Base-by-base conservation (phyloP, 2,888 invertebrate genomes). In the Spialia ferax region DNA sequence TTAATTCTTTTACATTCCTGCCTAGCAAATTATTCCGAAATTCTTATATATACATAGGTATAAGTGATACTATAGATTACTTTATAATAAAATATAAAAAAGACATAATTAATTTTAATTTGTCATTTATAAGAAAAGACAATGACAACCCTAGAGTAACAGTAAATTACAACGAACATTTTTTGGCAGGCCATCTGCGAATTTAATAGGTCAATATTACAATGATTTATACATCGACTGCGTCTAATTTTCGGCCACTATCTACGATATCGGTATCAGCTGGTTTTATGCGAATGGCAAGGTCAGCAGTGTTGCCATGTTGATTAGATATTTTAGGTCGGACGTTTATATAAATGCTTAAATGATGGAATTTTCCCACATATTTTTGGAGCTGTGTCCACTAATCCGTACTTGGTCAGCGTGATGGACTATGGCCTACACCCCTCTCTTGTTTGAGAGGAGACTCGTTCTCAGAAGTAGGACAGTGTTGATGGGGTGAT, bases 201-300 rank as follows among this genome's bases (percentile, higher is more conserved):
- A 45, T 59, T 26, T 59, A 15, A 59, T 59, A 59, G 59, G 59
- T 45, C 59, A 59, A 26, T 26, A 50, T 50, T 50, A 50, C 50
- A 50, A 22, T 50, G 23, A 50, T 50, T 50, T 50, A 50, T 13
- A 50, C 50, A 22, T 22, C 54, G n/a, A 15, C 23, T 57, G 15
- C 38, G 38, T 20, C 23, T 50, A 57, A 57, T 57, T 50, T 50
- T 50, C 23, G 13, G 10, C 15, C 55, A 29, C 32, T 38, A 42
- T 57, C 57, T 20, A 35, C 20, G 13, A n/a, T 38, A 38, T 38
- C 57, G 42, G 3, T 42, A 57, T 57, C 38, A 57, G 57, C 35
- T 57, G 23, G 55, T 32, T 20, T 10, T 18, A 22, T 35, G 56
- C 35, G 38, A 35, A 42, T 23, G 20, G 11, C 38, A 42, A 57